Evolutionary conservation across 2,113 vertebrate species (phyloP), one percentile per base, ranked within the genome.

Genomic region (Delphinapterus leucas): DNA sequence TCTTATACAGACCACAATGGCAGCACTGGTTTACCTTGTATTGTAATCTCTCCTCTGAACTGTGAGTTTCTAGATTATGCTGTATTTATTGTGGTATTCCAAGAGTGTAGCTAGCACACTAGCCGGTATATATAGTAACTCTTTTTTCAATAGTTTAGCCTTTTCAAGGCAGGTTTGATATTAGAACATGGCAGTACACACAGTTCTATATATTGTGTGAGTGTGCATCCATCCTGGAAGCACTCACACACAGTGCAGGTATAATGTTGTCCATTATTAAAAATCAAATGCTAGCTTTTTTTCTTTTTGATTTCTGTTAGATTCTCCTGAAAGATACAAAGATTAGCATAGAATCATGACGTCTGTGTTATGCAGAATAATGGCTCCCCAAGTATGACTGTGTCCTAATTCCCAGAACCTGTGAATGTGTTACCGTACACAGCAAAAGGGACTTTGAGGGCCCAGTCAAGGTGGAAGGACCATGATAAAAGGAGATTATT

Each of bases 371-470:
- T 7, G 31, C 26, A 36, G 33, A 36, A 3, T 13, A 41, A 70
- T 2, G 10, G 8, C 47, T 79, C 28, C 1, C 15, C 11, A 4
- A 3, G 5, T 18, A 4, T 4, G 21, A 1, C 61, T 28, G 14
- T 0, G 26, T 38, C 33, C 47, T 33, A 1, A 67, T 17, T 13
- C 58, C 73, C 5, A 9, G 13, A 31, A 28, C 41, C 41, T 47
- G 44, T 65, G 67, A 41, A 0, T 10, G 1, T 10, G 71, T 33
- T 31, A 20, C 25, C 11, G 20, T 36, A 1, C 3, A 1, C 2
- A 5, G 17, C n/a, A 87, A 77, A 74, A 70, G 26, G 13, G 41
- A 33, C 1, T 44, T 60, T 38, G 53, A 8, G 3, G 47, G 23
- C 28, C 36, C 23, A 17, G 20, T 47, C 83, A 49, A 86, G 7